Percentiles rank a stretch among this genome's conserved stretches.
Conservation (phyloP, 2,797 vertebrate genomes). For the Notoglanidium macrostoma region DNA sequence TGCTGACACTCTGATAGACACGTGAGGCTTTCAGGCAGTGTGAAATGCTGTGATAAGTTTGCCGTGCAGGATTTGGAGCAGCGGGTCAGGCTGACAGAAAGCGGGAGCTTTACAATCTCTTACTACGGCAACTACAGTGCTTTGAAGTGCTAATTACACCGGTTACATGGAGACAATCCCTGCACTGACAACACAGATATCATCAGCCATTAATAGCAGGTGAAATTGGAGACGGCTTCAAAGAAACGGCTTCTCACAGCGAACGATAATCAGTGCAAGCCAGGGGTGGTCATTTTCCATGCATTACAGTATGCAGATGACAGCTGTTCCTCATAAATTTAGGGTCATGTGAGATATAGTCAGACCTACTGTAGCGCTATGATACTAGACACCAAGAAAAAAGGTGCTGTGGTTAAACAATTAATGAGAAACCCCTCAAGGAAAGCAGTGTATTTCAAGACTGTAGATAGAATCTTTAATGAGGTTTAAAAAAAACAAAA, state of each 20-base stretch:
- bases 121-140: constrained; percentile 39
- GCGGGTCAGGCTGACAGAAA: constrained; percentile 41
- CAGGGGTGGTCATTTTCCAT: neutral
- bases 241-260: constrained; percentile 7
- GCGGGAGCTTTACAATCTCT: constrained; percentile 16
- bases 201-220: constrained; percentile 48
- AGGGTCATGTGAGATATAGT: neutral
- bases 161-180: constrained; percentile 44
- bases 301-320: neutral
- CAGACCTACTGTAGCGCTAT: neutral
- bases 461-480: too few relatives aligned
- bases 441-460: neutral
- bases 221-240: constrained; percentile 37
- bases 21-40: constrained; percentile 9
- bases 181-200: constrained; percentile 30
- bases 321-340: neutral
- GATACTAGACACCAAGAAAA: neutral
- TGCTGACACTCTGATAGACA: constrained; percentile 15
- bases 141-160: constrained; percentile 57
- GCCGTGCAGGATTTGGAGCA: constrained; percentile 50
- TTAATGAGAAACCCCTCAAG: neutral
- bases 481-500: neutral
- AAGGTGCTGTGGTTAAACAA: neutral
- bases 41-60: constrained; percentile 45
- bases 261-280: neutral